phyloP scores from a whole-genome alignment of 2,888 invertebrate genomes.

The Hylaea fasciaria region DNA sequence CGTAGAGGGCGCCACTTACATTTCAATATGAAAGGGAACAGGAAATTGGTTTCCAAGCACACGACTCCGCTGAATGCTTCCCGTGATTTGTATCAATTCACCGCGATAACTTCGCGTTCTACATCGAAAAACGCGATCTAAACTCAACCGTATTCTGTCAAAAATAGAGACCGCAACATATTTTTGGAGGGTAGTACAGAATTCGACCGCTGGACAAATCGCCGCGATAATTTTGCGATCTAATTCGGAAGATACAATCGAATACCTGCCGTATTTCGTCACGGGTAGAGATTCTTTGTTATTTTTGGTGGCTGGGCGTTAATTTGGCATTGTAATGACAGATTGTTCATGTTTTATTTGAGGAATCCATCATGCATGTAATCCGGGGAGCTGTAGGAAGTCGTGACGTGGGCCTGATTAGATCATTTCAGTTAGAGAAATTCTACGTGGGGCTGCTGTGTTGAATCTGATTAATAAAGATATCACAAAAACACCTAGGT shows the following conservation, averaged over 20 bases:
- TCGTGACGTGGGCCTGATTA: slow-evolving; percentile 36
- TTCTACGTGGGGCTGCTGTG: too few species aligned
- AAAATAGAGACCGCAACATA: slow-evolving; percentile 21
- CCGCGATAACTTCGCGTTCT: slow-evolving; percentile 48
- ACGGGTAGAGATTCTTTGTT: slow-evolving; percentile 26
- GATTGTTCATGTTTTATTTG: slow-evolving; percentile 57
- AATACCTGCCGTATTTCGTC: slow-evolving; percentile 18
- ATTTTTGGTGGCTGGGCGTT: slow-evolving; percentile 29
- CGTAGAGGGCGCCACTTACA: slow-evolving; percentile 71
- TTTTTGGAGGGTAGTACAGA: slow-evolving; percentile 32
- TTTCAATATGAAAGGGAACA: slow-evolving; percentile 79
- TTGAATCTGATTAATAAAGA: too few species aligned
- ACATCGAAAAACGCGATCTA: slow-evolving; percentile 45
- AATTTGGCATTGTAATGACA: slow-evolving; percentile 54
- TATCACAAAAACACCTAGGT: too few species aligned
- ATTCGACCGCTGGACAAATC: slow-evolving; percentile 36
- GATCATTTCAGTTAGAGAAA: too few species aligned
- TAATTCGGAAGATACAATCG: slow-evolving; percentile 9
- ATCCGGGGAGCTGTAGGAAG: slow-evolving; percentile 46
- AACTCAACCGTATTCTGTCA: slow-evolving; percentile 43
- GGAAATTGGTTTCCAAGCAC: slow-evolving; percentile 82
- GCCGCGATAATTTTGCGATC: slow-evolving; percentile 17
- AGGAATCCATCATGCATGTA: slow-evolving; percentile 52
- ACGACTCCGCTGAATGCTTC: slow-evolving; percentile 69
- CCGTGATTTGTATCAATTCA: slow-evolving; percentile 75